Evolutionary conservation across 2,113 vertebrate species (phyloP).

Genomic region (Chaetodon auriga): DNA sequence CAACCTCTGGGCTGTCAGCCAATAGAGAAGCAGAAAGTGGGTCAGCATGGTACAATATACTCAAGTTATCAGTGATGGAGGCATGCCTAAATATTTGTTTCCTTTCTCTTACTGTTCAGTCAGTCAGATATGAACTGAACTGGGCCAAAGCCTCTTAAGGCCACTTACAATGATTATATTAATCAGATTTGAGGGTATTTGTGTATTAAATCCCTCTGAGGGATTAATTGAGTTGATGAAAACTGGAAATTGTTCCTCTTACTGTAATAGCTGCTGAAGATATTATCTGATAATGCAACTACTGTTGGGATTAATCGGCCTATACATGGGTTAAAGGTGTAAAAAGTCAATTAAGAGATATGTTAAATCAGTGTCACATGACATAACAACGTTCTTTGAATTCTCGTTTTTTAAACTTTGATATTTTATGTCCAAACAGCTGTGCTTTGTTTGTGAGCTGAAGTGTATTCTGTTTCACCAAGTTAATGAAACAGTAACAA

Average conservation of each 20-base stretch:
- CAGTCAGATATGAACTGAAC: conserved; percentile 38
- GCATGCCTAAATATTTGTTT: conserved; percentile 25
- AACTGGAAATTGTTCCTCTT: conserved; percentile 15
- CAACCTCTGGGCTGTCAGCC: conserved; percentile 47
- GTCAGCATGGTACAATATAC: conserved; percentile 49
- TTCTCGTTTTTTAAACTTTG: no score
- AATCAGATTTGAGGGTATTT: conserved; percentile 63
- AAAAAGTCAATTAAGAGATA: neutral
- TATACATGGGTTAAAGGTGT: neutral
- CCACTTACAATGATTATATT: conserved; percentile 66
- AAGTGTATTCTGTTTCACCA: neutral
- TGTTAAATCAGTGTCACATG: neutral
- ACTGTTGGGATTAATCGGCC: neutral
- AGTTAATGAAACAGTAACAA: neutral
- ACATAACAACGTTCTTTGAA: neutral
- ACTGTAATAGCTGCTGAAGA: neutral
- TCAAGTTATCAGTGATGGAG: conserved; percentile 26
- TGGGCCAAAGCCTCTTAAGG: conserved; percentile 51
- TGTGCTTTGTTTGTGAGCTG: neutral
- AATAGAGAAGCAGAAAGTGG: conserved; percentile 55
- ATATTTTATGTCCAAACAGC: neutral
- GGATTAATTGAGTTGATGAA: conserved; percentile 46
- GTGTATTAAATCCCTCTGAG: conserved; percentile 40
- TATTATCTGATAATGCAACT: conserved; percentile 5
- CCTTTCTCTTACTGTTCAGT: conserved; percentile 40